Evolutionary conservation across 2,797 vertebrate genomes (phyloP).

Genomic region (Syndactyla subalaris): DNA sequence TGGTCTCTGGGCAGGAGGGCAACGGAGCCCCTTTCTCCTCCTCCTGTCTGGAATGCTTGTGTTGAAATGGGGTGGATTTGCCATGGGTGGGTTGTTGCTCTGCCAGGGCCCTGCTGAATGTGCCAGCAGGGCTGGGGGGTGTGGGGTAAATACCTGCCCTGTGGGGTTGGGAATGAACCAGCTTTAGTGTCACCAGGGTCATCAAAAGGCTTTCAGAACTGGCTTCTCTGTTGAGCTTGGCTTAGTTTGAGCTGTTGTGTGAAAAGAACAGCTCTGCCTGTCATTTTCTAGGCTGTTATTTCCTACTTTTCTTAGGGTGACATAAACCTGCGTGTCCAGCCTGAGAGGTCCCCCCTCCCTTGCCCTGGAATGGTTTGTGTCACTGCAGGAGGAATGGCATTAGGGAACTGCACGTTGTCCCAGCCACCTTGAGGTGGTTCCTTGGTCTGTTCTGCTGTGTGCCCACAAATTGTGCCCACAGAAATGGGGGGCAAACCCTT

Average conservation of each 20-base stretch:
- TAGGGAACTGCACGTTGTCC: neutral
- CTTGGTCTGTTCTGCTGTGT: neutral
- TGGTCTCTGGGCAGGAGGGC: neutral
- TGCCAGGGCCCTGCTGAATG: neutral
- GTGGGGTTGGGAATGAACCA: neutral
- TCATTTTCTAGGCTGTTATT: neutral
- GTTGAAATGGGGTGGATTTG: neutral
- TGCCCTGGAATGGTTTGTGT: neutral
- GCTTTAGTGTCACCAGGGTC: neutral
- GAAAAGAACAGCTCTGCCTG: neutral
- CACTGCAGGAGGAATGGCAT: fast-evolving
- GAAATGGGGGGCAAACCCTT: neutral
- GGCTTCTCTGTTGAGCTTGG: neutral
- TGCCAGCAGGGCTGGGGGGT: neutral
- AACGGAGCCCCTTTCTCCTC: neutral
- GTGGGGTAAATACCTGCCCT: neutral
- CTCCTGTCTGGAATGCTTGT: fast-evolving
- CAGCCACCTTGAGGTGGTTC: neutral
- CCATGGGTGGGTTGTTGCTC: neutral
- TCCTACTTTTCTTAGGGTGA: neutral
- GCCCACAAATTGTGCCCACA: neutral
- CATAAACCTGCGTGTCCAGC: neutral
- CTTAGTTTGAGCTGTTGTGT: neutral
- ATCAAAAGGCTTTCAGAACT: neutral
- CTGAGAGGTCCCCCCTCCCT: neutral